These are phyloP conservation scores for Lacerta agilis DNA, from an alignment of 2,797 vertebrate genomes.

Conservation along the genomic window DNA sequence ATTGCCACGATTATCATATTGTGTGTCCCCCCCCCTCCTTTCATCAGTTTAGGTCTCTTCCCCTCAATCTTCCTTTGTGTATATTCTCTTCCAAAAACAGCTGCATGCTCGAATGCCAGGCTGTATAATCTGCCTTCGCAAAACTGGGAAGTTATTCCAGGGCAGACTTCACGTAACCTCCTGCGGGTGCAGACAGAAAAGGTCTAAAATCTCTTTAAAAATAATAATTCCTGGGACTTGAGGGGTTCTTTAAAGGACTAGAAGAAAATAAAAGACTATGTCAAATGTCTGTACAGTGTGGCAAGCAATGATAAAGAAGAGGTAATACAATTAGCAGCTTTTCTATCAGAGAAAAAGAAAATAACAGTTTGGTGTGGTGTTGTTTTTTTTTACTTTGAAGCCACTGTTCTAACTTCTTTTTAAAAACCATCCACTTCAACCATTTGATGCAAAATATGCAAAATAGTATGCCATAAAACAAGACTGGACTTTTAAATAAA, in stretches of 20 bases:
- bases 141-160: neutral
- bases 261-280: neutral
- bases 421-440: neutral
- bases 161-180: too few species aligned
- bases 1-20: neutral
- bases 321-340: neutral
- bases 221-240: neutral
- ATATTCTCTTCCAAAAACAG: neutral
- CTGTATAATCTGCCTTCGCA: neutral
- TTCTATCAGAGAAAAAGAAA: neutral
- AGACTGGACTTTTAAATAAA: neutral
- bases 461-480: neutral
- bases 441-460: neutral
- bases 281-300: too few species aligned
- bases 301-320: neutral
- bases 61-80: neutral
- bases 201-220: neutral
- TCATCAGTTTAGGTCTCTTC: neutral
- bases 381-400: neutral
- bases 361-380: neutral
- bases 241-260: neutral
- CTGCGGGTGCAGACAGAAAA: neutral
- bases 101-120: neutral
- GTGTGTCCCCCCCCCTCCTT: neutral
- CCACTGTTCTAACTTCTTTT: too few species aligned